Evolutionary conservation across 2,113 vertebrate genomes (phyloP).

Genomic region (Prunella himalayana): DNA sequence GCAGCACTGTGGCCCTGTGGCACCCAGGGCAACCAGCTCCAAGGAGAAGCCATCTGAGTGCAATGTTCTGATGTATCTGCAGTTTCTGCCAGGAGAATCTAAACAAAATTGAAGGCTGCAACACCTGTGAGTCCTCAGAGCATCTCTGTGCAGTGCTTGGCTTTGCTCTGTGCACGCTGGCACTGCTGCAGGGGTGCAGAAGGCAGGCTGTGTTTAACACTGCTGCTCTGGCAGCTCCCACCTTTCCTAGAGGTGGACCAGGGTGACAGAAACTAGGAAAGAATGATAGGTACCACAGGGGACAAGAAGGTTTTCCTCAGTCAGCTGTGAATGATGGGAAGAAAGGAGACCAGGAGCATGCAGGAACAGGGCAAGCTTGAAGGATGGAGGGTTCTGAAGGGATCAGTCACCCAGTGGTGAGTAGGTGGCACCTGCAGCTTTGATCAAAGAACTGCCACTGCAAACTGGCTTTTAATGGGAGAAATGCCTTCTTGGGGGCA

Average conservation of each 20-base stretch:
- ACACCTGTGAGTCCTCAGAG: not conserved
- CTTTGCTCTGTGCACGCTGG: not conserved
- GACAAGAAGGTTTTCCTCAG: not conserved
- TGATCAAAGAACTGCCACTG: not conserved
- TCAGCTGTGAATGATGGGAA: not conserved
- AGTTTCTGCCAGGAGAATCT: not conserved
- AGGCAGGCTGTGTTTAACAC: not conserved
- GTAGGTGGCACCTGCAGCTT: not conserved
- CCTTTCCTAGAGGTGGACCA: not conserved
- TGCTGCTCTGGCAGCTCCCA: not conserved
- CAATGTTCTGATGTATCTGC: not conserved
- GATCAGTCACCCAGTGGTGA: not conserved
- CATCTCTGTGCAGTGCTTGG: not conserved
- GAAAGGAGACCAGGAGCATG: rapidly evolving
- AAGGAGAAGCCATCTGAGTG: not conserved
- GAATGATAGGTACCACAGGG: not conserved
- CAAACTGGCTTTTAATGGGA: not conserved
- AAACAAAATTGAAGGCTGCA: not conserved
- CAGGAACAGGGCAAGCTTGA: not conserved
- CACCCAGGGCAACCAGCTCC: not conserved
- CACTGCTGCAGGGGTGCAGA: not conserved
- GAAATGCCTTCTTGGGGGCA: not conserved
- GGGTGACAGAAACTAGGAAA: not conserved
- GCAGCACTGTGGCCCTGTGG: rapidly evolving
- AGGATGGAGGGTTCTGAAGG: not conserved